A percentile compares a stretch with the other conserved stretches of the same genome.
phyloP scores from a whole-genome alignment of 1,140 invertebrate species.

The Magallana gigas region DNA sequence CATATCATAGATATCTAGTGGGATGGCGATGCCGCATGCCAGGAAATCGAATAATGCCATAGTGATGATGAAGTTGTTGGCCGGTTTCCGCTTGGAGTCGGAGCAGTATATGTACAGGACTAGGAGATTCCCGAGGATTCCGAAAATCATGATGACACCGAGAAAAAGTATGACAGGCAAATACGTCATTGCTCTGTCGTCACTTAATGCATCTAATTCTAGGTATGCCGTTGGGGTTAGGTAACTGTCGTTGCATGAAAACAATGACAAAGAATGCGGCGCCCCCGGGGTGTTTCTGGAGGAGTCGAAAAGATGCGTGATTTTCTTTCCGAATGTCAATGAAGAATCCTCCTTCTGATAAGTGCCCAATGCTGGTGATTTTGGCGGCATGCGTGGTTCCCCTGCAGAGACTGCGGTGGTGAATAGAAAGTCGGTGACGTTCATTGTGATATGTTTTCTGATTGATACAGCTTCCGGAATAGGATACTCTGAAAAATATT shows the following conservation, averaged over 20 bases:
- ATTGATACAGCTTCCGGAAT: too few species aligned
- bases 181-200: conserved; percentile 61
- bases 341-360: too few species aligned
- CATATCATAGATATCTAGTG: conserved; percentile 69
- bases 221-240: not conserved
- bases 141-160: conserved; percentile 62
- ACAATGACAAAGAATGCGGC: too few species aligned
- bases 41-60: conserved; percentile 72
- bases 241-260: not conserved
- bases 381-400: too few species aligned
- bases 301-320: too few species aligned
- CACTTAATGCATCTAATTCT: conserved; percentile 45
- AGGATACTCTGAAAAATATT: too few species aligned
- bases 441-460: too few species aligned
- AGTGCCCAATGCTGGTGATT: too few species aligned
- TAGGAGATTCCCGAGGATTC: conserved; percentile 67
- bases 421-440: too few species aligned
- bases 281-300: too few species aligned
- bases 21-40: conserved; percentile 67
- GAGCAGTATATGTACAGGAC: conserved; percentile 68
- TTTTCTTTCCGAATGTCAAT: too few species aligned
- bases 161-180: conserved; percentile 69
- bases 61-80: conserved; percentile 69
- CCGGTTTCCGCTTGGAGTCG: conserved; percentile 64
- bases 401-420: too few species aligned